Conservation (phyloP, 2,113 vertebrate genomes). For the Tychaedon coryphoeus region DNA sequence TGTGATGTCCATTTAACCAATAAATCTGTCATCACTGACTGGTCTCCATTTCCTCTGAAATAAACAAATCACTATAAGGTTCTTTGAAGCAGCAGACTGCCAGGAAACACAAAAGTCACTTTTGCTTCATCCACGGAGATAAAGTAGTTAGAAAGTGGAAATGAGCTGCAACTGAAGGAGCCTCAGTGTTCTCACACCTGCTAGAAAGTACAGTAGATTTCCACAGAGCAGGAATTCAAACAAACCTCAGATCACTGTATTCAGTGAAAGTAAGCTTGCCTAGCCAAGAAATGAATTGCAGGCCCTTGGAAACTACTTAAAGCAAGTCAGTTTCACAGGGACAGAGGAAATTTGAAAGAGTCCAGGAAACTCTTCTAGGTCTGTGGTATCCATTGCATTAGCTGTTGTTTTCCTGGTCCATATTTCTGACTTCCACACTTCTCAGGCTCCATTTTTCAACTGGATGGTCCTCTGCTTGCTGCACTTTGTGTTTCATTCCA, state of each 20-base stretch:
- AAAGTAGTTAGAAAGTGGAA: slow-evolving; percentile 78
- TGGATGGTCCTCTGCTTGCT: background rate
- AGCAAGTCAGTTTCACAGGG: slow-evolving; percentile 30
- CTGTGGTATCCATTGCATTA: background rate
- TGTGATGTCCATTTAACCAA: slow-evolving; percentile 81
- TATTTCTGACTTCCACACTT: background rate
- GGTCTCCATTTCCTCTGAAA: slow-evolving; percentile 83
- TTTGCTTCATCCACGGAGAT: slow-evolving; percentile 77
- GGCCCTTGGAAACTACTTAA: slow-evolving; percentile 48
- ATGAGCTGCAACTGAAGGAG: slow-evolving; percentile 70
- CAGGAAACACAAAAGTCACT: slow-evolving; percentile 80
- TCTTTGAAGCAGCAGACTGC: slow-evolving; percentile 77
- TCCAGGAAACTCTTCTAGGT: background rate
- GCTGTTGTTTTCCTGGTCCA: background rate
- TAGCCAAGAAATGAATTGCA: slow-evolving; percentile 62
- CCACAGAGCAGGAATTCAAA: slow-evolving; percentile 64
- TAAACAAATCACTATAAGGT: slow-evolving; percentile 80
- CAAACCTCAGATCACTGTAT: slow-evolving; percentile 49
- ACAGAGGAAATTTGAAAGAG: slow-evolving; percentile 26
- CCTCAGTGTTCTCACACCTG: slow-evolving; percentile 72
- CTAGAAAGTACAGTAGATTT: slow-evolving; percentile 65
- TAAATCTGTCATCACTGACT: slow-evolving; percentile 85
- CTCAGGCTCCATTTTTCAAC: background rate
- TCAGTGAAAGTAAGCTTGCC: slow-evolving; percentile 48
- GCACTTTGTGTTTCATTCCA: background rate